phyloP scores from a whole-genome alignment of 1,140 invertebrate species.

The Lasaia peninsularis region DNA sequence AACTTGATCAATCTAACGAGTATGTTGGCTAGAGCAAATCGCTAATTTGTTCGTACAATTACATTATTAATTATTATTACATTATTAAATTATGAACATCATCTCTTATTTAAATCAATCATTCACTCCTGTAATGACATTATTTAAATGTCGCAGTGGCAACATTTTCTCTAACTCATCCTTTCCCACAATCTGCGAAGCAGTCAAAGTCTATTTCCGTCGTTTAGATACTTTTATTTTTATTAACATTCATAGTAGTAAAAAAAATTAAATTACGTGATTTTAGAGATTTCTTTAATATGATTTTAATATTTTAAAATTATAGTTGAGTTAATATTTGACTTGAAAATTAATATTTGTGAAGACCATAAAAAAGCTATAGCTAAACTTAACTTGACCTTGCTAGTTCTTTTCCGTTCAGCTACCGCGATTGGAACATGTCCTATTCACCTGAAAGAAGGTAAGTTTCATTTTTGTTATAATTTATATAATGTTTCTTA shows the following conservation, averaged over 20 bases:
- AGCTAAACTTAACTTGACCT: slow-evolving; percentile 73
- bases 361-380: slow-evolving; percentile 54
- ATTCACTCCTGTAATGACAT: not conserved
- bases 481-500: slow-evolving; percentile 22
- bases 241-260: slow-evolving; percentile 34
- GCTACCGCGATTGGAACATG: slow-evolving; percentile 85
- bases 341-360: slow-evolving; percentile 31
- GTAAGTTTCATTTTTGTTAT: slow-evolving; percentile 79
- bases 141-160: not conserved
- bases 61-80: too few species aligned
- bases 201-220: slow-evolving; percentile 47
- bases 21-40: too few species aligned
- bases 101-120: not conserved
- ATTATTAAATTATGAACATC: too few species aligned
- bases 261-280: slow-evolving; percentile 29
- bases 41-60: too few species aligned
- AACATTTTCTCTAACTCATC: not conserved
- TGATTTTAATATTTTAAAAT: slow-evolving; percentile 33
- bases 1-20: too few species aligned
- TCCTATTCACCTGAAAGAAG: slow-evolving; percentile 85
- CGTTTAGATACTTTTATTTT: slow-evolving; percentile 57
- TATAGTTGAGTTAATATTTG: slow-evolving; percentile 21
- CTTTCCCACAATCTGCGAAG: not conserved
- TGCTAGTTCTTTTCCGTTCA: slow-evolving; percentile 84
- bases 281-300: slow-evolving; percentile 48